Percentiles rank a stretch among this genome's conserved stretches.
These are phyloP conservation scores for Wasmannia auropunctata DNA, from an alignment of 1,140 invertebrate species.

Conservation along the genomic window DNA sequence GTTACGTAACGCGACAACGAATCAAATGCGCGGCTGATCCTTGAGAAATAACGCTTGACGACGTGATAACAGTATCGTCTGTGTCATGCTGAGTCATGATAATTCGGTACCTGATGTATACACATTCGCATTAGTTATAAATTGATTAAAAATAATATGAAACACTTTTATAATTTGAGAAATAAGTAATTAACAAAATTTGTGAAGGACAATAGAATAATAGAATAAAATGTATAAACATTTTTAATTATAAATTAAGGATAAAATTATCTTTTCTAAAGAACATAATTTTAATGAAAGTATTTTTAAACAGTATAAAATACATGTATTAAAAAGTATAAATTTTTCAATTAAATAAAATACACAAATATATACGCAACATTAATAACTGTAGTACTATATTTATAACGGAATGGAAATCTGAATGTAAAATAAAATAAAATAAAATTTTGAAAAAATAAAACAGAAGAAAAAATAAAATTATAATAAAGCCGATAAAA, in stretches of 20 bases:
- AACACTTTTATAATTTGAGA: neutral
- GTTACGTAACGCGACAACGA: conserved; percentile 50
- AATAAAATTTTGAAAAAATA: neutral
- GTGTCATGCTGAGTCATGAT: conserved; percentile 64
- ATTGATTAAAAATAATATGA: neutral
- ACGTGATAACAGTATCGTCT: conserved; percentile 63
- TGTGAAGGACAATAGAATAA: neutral
- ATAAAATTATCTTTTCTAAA: neutral
- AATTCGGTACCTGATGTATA: conserved; percentile 30
- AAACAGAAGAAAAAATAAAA: neutral
- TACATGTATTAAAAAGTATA: neutral
- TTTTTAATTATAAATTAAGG: neutral
- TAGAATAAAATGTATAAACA: neutral
- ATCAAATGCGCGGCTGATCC: conserved; percentile 17
- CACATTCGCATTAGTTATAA: neutral
- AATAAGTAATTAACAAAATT: neutral
- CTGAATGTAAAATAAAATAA: neutral
- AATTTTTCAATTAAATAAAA: conserved; percentile 6
- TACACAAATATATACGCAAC: neutral
- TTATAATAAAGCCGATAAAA: neutral
- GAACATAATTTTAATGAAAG: neutral
- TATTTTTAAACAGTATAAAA: neutral
- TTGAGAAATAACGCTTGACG: conserved; percentile 5
- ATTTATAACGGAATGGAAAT: neutral
- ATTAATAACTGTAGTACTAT: neutral